Evolutionary conservation across 2,113 vertebrate genomes (phyloP), one percentile per base, ranked within the genome.

Genomic region (Epinephelus cyanopodus): DNA sequence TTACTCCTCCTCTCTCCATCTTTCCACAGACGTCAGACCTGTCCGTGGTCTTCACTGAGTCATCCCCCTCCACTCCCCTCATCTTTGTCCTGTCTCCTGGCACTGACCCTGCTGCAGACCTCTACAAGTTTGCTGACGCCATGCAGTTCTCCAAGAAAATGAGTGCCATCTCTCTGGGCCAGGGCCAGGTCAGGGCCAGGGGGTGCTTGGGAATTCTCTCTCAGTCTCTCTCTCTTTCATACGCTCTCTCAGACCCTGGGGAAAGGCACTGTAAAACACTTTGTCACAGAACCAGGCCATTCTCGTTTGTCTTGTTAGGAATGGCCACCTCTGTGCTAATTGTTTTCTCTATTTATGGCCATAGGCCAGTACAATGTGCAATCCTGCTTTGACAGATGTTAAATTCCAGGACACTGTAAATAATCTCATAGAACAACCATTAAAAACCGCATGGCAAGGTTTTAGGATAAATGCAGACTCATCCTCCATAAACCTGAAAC

Each of bases 61-160:
- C 97, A 1, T 95, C 94, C 62, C 87, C 95, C 21, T 93, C 85
- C 70, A 96, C 94, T 0, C 96, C 97, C 0, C 92, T 98, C 81
- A 96, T 98, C 83, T 98, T 99, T 0, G 95, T 98, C 87, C 95
- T 98, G 27, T 98, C 97, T 0, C 96, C 97, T 0, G 97, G 97
- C 63, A 97, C 97, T 4, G 97, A 98, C 89, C 97, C 97, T 0
- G 96, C 97, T 29, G 96, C 96, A 0, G 95, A 97, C 88, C 96
- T 99, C 62, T 98, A 97, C 93, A 98, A 96, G 82, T 98, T 99
- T 93, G 97, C 97, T 15, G 97, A 97, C 82, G 94, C 95, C 88
- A 98, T 97, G 97, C 96, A 95, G 78, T 98, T 98, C 91, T 96
- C 97, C 47, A 95, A 97, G 66, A 98, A 98, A 85, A 93, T 98